Percentiles rank a stretch among this genome's conserved stretches.
Conservation (phyloP, 2,888 invertebrate genomes). For the Unio pictorum region DNA sequence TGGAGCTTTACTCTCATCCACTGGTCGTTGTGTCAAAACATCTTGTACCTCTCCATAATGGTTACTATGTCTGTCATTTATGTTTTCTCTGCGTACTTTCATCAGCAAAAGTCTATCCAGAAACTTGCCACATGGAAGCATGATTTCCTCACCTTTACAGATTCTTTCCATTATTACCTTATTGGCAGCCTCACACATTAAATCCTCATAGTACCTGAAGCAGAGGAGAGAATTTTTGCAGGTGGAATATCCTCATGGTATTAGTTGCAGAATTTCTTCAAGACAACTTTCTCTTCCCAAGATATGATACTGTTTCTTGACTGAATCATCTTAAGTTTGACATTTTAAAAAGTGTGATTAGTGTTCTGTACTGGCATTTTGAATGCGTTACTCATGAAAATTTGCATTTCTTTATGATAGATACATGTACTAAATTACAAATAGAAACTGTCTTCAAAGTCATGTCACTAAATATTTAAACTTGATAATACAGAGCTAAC, state of each 20-base stretch:
- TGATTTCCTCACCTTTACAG: conserved; percentile 51
- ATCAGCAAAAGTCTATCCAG: conserved; percentile 67
- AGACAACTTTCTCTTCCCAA: neutral
- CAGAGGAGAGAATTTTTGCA: neutral
- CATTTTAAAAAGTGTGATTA: too few species aligned
- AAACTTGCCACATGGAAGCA: conserved; percentile 68
- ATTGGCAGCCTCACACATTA: conserved; percentile 62
- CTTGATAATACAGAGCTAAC: too few species aligned
- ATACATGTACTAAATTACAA: too few species aligned
- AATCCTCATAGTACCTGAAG: conserved; percentile 69
- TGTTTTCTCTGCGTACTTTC: conserved; percentile 41
- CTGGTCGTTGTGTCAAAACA: neutral
- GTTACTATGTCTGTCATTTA: too few species aligned
- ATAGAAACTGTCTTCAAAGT: too few species aligned
- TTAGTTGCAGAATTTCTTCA: neutral
- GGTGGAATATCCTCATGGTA: neutral
- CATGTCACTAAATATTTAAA: too few species aligned
- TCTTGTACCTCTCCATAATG: neutral
- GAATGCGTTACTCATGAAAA: too few species aligned
- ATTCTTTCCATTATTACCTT: conserved; percentile 58
- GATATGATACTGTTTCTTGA: neutral
- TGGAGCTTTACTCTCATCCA: conserved; percentile 44
- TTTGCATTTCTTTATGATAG: too few species aligned
- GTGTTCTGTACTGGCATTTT: too few species aligned
- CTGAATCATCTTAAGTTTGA: neutral